Conservation (phyloP, 2,888 invertebrate genomes). For the Xiphydria camelus region DNA sequence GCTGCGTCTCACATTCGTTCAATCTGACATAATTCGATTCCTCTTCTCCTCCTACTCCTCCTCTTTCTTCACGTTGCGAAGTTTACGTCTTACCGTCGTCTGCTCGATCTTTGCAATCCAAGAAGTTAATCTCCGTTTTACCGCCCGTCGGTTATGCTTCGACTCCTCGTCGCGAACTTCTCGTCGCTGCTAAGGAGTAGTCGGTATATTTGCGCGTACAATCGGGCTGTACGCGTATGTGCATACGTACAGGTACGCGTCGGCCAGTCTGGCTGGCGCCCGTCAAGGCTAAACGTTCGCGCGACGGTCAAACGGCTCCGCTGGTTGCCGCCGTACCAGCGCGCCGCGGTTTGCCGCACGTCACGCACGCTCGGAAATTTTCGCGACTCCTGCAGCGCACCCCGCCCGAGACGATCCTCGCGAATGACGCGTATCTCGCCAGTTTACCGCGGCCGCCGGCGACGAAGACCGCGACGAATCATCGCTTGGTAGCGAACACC, state of each 20-base stretch:
- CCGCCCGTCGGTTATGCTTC: neutral
- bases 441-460: neutral
- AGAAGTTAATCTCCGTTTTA: neutral
- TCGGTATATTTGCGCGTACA: neutral
- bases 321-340: neutral
- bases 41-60: too few species aligned
- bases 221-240: neutral
- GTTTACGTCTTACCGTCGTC: neutral
- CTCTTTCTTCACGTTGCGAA: too few species aligned
- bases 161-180: neutral
- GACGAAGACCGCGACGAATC: neutral
- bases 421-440: neutral
- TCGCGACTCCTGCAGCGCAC: neutral
- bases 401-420: neutral
- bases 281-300: constrained; percentile 40
- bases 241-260: neutral
- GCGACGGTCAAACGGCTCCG: constrained; percentile 1
- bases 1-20: neutral
- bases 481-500: too few species aligned
- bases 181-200: neutral
- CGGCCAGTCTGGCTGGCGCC: constrained; percentile 39
- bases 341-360: neutral
- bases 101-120: neutral
- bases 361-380: neutral
- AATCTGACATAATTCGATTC: too few species aligned